These are phyloP conservation scores for Eristalis intricaria DNA, from an alignment of 2,888 invertebrate genomes.

Conservation along the genomic window DNA sequence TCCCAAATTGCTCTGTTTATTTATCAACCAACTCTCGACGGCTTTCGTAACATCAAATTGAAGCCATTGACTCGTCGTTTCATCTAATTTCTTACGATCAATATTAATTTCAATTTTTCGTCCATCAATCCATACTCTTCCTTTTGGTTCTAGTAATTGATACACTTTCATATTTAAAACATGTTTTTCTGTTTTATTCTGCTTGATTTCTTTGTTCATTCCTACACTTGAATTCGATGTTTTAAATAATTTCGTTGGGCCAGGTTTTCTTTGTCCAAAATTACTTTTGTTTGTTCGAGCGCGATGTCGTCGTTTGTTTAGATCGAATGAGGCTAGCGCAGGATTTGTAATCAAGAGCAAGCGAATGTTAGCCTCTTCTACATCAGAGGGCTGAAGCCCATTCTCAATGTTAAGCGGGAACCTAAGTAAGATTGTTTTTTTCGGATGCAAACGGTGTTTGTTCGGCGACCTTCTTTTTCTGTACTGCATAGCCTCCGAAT, in stretches of 20 bases:
- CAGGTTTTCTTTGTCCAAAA: slow-evolving; percentile 6
- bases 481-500: slow-evolving; percentile 32
- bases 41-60: slow-evolving; percentile 84
- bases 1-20: slow-evolving; percentile 81
- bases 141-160: slow-evolving; percentile 75
- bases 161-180: slow-evolving; percentile 77
- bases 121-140: slow-evolving; percentile 78
- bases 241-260: not conserved
- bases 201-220: not conserved
- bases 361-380: slow-evolving; percentile 79
- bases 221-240: not conserved
- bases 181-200: slow-evolving; percentile 58
- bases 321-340: slow-evolving; percentile 71
- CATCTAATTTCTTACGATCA: slow-evolving; percentile 72
- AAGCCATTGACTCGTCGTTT: slow-evolving; percentile 83
- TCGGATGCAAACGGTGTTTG: slow-evolving; percentile 23
- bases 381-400: slow-evolving; percentile 73
- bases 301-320: slow-evolving; percentile 28
- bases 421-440: slow-evolving; percentile 74
- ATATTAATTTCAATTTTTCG: slow-evolving; percentile 78
- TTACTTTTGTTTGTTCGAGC: slow-evolving; percentile 30
- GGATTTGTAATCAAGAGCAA: slow-evolving; percentile 78
- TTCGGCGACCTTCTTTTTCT: slow-evolving; percentile 42
- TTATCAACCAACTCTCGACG: slow-evolving; percentile 81
- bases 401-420: slow-evolving; percentile 74